Base-by-base conservation (phyloP, 2,797 vertebrate species). In the Sebastolobus alascanus region DNA sequence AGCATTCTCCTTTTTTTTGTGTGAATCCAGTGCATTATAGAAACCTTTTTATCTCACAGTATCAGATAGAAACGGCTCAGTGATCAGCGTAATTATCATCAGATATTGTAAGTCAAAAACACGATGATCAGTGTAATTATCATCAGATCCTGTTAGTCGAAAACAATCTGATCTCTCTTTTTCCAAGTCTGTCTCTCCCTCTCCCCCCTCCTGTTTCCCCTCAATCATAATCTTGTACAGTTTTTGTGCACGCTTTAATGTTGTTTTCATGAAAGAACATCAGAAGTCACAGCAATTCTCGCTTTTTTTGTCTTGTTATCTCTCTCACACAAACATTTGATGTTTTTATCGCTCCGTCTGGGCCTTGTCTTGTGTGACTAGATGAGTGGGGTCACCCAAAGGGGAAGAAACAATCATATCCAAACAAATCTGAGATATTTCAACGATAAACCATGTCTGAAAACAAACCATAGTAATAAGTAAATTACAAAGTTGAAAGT, bases 61-160 rank as follows among this genome's bases (percentile, higher is more conserved):
- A 52, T 87, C 71, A 65, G 63, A 84, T 43, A 50, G 73, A 82
- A 77, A 83, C 55, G 27, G 60, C 58, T 89, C 70, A 75, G 72
- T 64, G 76, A 89, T 91, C 69, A 67, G 63, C 64, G 73, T 87
- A 83, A 90, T 89, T 81, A 86, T 82, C 81, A 77, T 84, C 88
- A 81, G 79, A 85, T 90, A 79, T 56, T 79, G 68, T 86, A 85
- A 83, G 77, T 82, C 77, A 82, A 86, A 89, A 88, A 87, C 73
- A 83, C 6, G 25, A 78, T 84, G 73, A 90, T 88, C 69, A 79
- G 74, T 84, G 81, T 85, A 90, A 89, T 90, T 89, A 88, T 88
- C 79, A 82, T 84, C 83, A 87, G 66, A 84, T 89, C 58, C 68
- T 80, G 59, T 84, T 87, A 68, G 87, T 79, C 16, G 1, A 80